These are phyloP conservation scores for Rhingia campestris DNA, from an alignment of 2,888 invertebrate species.

Conservation along the genomic window DNA sequence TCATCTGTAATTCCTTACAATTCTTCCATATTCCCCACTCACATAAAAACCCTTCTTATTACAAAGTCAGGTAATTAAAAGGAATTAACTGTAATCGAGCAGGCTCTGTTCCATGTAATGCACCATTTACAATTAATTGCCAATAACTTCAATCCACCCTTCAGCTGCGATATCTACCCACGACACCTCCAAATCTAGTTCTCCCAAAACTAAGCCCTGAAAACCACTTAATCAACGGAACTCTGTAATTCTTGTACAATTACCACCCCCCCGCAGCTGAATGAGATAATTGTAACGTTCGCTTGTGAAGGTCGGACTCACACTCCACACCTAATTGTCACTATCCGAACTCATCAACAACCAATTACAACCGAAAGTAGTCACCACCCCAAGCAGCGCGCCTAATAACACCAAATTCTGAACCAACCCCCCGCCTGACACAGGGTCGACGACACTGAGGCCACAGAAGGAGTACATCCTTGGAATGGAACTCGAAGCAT, in stretches of 20 bases:
- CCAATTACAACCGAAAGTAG: slow-evolving; percentile 59
- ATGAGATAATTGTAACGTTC: slow-evolving; percentile 62
- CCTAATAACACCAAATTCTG: slow-evolving; percentile 12
- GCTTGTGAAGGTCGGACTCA: slow-evolving; percentile 40
- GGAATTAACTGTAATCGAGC: slow-evolving; percentile 15
- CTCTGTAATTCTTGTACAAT: slow-evolving; percentile 53
- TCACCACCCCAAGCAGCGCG: slow-evolving; percentile 10
- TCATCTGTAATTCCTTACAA: no score
- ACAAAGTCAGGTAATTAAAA: slow-evolving; percentile 8
- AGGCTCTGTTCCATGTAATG: slow-evolving; percentile 3
- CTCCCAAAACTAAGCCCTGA: slow-evolving; percentile 8
- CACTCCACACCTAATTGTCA: slow-evolving; percentile 51
- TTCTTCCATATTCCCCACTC: no score
- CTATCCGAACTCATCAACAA: slow-evolving; percentile 69
- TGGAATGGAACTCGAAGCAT: slow-evolving; percentile 43
- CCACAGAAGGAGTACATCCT: slow-evolving; percentile 33
- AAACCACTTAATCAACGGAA: slow-evolving; percentile 47
- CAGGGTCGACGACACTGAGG: slow-evolving; percentile 9
- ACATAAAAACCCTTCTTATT: not conserved
- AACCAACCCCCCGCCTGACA: slow-evolving; percentile 3
- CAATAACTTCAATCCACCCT: not conserved
- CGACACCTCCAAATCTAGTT: slow-evolving; percentile 10
- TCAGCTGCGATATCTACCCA: not conserved
- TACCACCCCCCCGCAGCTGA: slow-evolving; percentile 22
- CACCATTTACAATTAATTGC: not conserved